Conservation (phyloP, 2,888 invertebrate genomes). For the Plemyria rubiginata region DNA sequence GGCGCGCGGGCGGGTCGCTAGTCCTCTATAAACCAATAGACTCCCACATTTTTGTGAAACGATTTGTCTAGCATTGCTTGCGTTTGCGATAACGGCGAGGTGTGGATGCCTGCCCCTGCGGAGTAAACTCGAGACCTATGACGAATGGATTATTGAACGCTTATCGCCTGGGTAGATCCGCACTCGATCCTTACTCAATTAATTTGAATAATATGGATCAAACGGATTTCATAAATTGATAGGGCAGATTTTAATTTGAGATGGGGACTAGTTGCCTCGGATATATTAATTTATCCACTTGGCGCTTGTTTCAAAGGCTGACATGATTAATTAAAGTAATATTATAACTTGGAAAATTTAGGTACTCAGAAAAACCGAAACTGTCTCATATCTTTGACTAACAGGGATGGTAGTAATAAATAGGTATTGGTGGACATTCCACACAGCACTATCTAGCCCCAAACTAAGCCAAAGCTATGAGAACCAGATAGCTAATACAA, state of each 20-base stretch:
- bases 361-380: not conserved
- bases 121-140: constrained; percentile 31
- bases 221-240: constrained; percentile 29
- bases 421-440: too few relatives aligned
- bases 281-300: constrained; percentile 2
- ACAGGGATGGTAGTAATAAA: too few relatives aligned
- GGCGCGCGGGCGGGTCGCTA: too few relatives aligned
- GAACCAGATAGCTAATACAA: too few relatives aligned
- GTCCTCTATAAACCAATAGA: too few relatives aligned
- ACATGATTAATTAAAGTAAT: constrained; percentile 3
- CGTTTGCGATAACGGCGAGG: constrained; percentile 1
- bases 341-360: not conserved
- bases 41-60: not conserved
- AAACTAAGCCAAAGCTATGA: too few relatives aligned
- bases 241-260: constrained; percentile 27
- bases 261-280: constrained; percentile 5
- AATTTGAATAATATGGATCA: constrained; percentile 34
- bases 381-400: too few relatives aligned
- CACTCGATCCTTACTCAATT: constrained; percentile 38
- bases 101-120: constrained; percentile 21
- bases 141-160: constrained; percentile 37
- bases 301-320: constrained; percentile 1
- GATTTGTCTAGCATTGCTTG: not conserved
- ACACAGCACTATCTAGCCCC: too few relatives aligned
- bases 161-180: constrained; percentile 30